A percentile compares a stretch with the other conserved stretches of the same genome.
phyloP scores from a whole-genome alignment of 2,888 invertebrate genomes.

The Euplexia lucipara region DNA sequence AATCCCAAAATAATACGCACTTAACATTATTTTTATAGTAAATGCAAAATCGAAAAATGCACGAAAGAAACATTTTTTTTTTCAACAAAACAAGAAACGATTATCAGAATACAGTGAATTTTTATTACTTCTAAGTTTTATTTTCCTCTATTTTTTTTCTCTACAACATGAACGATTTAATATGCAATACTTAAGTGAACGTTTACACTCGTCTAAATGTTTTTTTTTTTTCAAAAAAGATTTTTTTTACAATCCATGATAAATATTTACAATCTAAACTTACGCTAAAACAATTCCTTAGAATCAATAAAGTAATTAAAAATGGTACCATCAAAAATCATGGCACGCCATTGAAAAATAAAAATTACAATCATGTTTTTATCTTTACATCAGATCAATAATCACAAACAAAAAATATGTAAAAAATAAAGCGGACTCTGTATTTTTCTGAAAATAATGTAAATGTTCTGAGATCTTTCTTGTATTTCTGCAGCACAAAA shows the following conservation, averaged over 20 bases:
- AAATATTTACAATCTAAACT: constrained; percentile 86
- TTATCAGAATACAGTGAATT: constrained; percentile 63
- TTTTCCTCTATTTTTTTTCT: constrained; percentile 79
- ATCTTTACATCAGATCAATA: constrained; percentile 73
- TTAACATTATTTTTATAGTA: constrained; percentile 65
- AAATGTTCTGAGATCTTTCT: constrained; percentile 59
- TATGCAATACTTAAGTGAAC: constrained; percentile 84
- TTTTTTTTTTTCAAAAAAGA: constrained; percentile 75
- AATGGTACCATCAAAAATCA: constrained; percentile 63
- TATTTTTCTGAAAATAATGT: constrained; percentile 60
- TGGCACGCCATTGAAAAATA: constrained; percentile 68
- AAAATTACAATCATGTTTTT: constrained; percentile 56
- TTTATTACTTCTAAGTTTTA: constrained; percentile 79
- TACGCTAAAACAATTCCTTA: constrained; percentile 71
- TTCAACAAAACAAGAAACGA: constrained; percentile 48
- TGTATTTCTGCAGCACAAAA: constrained; percentile 48
- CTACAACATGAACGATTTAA: constrained; percentile 90
- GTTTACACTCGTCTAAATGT: constrained; percentile 82
- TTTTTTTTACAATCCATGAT: constrained; percentile 84
- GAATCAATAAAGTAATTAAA: constrained; percentile 67
- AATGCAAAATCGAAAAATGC: constrained; percentile 74
- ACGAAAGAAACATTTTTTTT: constrained; percentile 58
- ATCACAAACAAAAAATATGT: constrained; percentile 69
- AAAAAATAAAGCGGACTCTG: constrained; percentile 61
- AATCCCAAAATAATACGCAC: constrained; percentile 54